Evolutionary conservation across 2,888 invertebrate species (phyloP), one percentile per base, ranked within the genome.

Genomic region (Xylota sylvarum): DNA sequence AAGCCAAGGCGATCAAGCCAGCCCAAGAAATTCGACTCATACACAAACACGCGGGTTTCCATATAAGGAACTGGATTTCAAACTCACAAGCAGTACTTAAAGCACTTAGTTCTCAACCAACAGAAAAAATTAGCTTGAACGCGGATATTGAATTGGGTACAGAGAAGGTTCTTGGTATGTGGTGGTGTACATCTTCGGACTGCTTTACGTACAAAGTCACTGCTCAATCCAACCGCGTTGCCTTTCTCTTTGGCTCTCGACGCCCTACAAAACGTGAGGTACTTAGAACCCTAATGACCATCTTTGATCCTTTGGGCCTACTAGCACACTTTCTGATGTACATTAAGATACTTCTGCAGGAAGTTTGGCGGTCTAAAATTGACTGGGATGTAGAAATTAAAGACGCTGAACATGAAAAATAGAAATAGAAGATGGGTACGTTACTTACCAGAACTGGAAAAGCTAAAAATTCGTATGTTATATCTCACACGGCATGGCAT

Each of bases 41-140:
- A 7, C 88, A 79, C 48, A 56, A 6, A 7, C 62, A 87, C 46
- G 77, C 73, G 23, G 87, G 88, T 0, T 88, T 88, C 17, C 48
- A 82, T 7, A 78, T 88, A 40, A 70, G 88, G 62, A 87, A 88
- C 74, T 90, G 89, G 89, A 65, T 88, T 1, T 46, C 46, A 7
- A 46, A 46, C 7, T 46, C 52, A 4, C 4, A n/a, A 1, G 5
- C 12, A 2, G 70, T 70, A 4, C 52, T 69, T 27, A 52, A n/a
- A 43, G 52, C 23, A n/a, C 27, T 40, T 6, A 52, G 32, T 7
- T 10, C 67, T 1, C 9, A 67, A 4, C 37, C 55, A 1, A 55
- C 9, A 23, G 52, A 14, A 9, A 30, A 9, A 23, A 0, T 78
- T 27, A 60, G 55, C 30, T 23, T 77, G 10, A 23, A 55, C 2